Conservation (phyloP, 2,888 invertebrate genomes). For the Callinectes sapidus region DNA sequence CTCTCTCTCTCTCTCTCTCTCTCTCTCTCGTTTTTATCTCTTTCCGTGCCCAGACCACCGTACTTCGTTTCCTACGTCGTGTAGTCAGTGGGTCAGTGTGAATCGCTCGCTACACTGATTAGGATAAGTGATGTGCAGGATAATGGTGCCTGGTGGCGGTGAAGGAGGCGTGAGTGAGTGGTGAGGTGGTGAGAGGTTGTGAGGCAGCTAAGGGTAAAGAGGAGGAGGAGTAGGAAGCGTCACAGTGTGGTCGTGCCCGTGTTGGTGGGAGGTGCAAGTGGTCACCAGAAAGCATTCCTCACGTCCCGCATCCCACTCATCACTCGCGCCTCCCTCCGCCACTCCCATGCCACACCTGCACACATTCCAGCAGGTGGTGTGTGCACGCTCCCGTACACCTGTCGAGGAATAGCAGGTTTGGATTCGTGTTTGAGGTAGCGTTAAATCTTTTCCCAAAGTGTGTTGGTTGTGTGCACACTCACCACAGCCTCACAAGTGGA, state of each 20-base stretch:
- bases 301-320: not conserved
- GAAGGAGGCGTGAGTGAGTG: constrained; percentile 11
- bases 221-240: constrained; percentile 20
- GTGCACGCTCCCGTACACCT: not conserved
- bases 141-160: not conserved
- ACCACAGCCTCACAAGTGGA: constrained; percentile 15
- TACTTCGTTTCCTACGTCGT: not conserved
- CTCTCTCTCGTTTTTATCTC: not conserved
- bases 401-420: not conserved
- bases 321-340: not conserved
- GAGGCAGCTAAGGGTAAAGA: not conserved
- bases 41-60: not conserved
- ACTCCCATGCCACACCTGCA: not conserved
- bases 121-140: not conserved
- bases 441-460: not conserved
- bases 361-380: not conserved
- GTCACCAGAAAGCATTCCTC: constrained; percentile 18
- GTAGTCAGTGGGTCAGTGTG: not conserved
- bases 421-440: constrained; percentile 26
- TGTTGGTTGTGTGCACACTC: not conserved
- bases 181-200: not conserved
- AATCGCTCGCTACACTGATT: not conserved
- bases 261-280: not conserved
- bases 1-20: no score
- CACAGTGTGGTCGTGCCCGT: not conserved